Evolutionary conservation across 1,140 invertebrate species (phyloP).

Genomic region (Psilanteris sp.): DNA sequence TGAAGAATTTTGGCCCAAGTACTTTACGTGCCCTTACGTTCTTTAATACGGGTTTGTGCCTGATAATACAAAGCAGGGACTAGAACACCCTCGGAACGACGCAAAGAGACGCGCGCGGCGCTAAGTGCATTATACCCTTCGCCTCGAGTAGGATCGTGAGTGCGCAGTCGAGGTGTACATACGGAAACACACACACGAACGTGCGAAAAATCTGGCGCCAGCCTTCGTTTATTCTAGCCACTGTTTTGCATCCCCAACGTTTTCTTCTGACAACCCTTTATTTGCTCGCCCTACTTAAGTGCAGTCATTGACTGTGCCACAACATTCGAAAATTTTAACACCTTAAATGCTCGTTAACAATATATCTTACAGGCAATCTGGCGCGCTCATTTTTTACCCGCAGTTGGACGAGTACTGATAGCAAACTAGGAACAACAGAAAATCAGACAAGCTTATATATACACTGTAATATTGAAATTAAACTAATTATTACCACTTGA

Average conservation of each 20-base stretch:
- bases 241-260: slow-evolving; percentile 27
- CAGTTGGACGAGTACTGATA: too few relatives aligned
- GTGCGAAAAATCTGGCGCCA: slow-evolving; percentile 32
- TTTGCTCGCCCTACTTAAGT: slow-evolving; percentile 27
- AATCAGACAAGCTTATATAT: too few relatives aligned
- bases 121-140: slow-evolving; percentile 53
- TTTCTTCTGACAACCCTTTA: slow-evolving; percentile 31
- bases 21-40: too few relatives aligned
- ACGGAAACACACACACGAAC: slow-evolving; percentile 20
- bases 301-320: slow-evolving; percentile 28
- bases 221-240: slow-evolving; percentile 23
- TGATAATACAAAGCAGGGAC: slow-evolving; percentile 56
- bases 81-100: slow-evolving; percentile 46
- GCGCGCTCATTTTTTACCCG: too few relatives aligned
- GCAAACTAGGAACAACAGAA: too few relatives aligned
- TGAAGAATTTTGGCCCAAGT: too few relatives aligned
- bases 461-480: too few relatives aligned
- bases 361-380: slow-evolving; percentile 21
- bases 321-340: slow-evolving; percentile 37
- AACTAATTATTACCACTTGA: too few relatives aligned
- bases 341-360: slow-evolving; percentile 34
- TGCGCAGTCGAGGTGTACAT: slow-evolving; percentile 22
- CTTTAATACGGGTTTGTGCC: slow-evolving; percentile 50
- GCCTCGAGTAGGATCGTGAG: slow-evolving; percentile 38
- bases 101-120: slow-evolving; percentile 54